These are phyloP conservation scores for Orchesella cincta DNA, from an alignment of 1,140 invertebrate species.

Conservation along the genomic window DNA sequence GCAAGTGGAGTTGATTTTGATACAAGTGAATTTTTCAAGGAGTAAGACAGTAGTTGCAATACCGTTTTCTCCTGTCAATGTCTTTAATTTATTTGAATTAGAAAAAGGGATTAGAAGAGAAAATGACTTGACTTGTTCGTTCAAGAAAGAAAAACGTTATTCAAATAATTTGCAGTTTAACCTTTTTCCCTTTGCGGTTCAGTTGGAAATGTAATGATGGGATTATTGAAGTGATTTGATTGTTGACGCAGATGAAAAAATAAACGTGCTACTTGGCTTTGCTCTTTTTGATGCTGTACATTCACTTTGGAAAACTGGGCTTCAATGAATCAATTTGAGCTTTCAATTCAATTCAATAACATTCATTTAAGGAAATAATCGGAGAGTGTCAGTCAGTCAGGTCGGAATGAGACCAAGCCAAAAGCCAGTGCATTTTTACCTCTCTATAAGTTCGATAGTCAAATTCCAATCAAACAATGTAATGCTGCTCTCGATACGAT, in stretches of 20 bases:
- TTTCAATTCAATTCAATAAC: background rate
- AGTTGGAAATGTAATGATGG: background rate
- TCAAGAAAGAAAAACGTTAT: too few species aligned
- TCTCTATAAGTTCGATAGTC: too few species aligned
- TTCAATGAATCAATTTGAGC: background rate
- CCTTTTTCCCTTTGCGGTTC: too few species aligned
- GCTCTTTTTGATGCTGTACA: too few species aligned
- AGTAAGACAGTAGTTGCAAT: conserved; percentile 24
- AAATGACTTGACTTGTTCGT: too few species aligned
- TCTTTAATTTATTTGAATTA: conserved; percentile 25
- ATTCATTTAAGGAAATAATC: too few species aligned
- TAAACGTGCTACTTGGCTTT: background rate
- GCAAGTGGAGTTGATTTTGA: conserved; percentile 2
- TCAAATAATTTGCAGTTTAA: too few species aligned
- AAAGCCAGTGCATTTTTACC: too few species aligned
- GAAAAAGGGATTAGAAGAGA: conserved; percentile 20
- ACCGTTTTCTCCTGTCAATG: conserved; percentile 27
- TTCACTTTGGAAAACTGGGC: background rate
- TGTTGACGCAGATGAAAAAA: background rate
- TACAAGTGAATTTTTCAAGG: conserved; percentile 9
- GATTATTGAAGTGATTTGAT: background rate
- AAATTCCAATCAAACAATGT: too few species aligned
- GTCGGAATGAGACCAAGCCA: too few species aligned
- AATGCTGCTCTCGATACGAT: too few species aligned
- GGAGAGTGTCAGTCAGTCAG: too few species aligned